A percentile compares a stretch with the other conserved stretches of the same genome.
Conservation (phyloP, 2,888 invertebrate genomes). For the Deilephila porcellus region DNA sequence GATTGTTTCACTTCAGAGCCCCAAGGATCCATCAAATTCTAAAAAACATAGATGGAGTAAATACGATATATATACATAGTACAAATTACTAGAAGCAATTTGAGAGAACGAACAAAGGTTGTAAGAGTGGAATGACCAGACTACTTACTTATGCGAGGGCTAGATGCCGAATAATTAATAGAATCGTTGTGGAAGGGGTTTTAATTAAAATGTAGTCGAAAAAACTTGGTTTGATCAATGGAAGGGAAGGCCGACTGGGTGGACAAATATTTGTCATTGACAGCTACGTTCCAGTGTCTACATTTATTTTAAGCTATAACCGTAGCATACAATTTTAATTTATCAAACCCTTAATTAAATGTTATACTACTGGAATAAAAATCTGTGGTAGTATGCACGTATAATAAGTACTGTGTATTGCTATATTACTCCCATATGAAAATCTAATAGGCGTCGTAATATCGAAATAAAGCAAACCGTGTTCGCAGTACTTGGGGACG, state of each 20-base stretch:
- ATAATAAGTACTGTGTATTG: too few relatives aligned
- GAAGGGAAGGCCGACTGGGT: slow-evolving; percentile 13
- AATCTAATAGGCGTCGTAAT: too few relatives aligned
- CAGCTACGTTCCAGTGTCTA: background rate
- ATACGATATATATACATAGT: background rate
- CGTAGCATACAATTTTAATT: background rate
- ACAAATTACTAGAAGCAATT: too few relatives aligned
- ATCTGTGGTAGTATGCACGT: too few relatives aligned
- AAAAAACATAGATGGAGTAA: slow-evolving; percentile 34
- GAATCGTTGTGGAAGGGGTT: slow-evolving; percentile 11
- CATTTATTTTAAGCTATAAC: background rate
- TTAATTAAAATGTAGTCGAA: slow-evolving; percentile 14
- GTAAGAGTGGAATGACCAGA: background rate
- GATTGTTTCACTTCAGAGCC: slow-evolving; percentile 64
- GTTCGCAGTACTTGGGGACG: too few relatives aligned
- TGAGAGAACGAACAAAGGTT: background rate
- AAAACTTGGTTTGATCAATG: slow-evolving; percentile 20
- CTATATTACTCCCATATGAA: too few relatives aligned
- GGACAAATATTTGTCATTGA: slow-evolving; percentile 12
- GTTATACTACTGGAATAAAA: too few relatives aligned
- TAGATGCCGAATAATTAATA: slow-evolving; percentile 42
- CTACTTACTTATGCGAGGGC: slow-evolving; percentile 51
- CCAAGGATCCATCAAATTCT: slow-evolving; percentile 83
- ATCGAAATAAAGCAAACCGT: too few relatives aligned
- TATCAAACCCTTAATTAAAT: too few relatives aligned